Evolutionary conservation across 2,113 vertebrate genomes (phyloP), one percentile per base, ranked within the genome.

Genomic region (Patagioenas fasciata): DNA sequence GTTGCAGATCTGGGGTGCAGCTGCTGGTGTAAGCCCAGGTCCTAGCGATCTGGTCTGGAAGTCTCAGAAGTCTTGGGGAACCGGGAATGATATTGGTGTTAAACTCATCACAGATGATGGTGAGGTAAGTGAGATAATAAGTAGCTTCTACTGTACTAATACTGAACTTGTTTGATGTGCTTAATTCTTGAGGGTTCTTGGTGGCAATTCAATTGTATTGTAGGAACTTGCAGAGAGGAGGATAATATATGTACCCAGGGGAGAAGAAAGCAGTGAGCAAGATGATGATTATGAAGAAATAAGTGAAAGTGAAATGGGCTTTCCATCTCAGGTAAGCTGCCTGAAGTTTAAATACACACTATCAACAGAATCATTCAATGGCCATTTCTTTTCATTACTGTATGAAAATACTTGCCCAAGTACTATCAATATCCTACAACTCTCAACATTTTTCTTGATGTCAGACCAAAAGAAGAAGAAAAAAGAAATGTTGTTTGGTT

Each of bases 401-500:
- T 61, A 57, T 65, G 28, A 84, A 81, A 92, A 80, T 67, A 48
- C 6, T 69, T 62, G 14, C 31, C 31, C 13, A 60, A 80, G 29
- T 87, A 58, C 14, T 75, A 34, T 25, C 48, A 10, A 24, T 70
- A 70, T 74, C 28, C 85, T 11, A 7, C 93, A 97, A 96, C 29
- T 92, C 57, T 87, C 64, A 31, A 82, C 42, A 29, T 97, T 85
- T 95, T 92, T 94, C 84, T 89, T 88, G 82, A 90, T 94, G 90
- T 96, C 97, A 98, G 98, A 97, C 97, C 15, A 98, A 98, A 98
- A 98, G 97, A 95, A 98, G 97, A 97, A 97, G 96, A 94, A 98
- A 98, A 98, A 98, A 98, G 98, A 98, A 98, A 97, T 98, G 98
- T 96, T 98, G 98, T 95, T 98, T 97, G 94, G 95, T 99, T 95